Base-by-base conservation (phyloP, 2,797 vertebrate genomes). In the Sandelia bainsii region DNA sequence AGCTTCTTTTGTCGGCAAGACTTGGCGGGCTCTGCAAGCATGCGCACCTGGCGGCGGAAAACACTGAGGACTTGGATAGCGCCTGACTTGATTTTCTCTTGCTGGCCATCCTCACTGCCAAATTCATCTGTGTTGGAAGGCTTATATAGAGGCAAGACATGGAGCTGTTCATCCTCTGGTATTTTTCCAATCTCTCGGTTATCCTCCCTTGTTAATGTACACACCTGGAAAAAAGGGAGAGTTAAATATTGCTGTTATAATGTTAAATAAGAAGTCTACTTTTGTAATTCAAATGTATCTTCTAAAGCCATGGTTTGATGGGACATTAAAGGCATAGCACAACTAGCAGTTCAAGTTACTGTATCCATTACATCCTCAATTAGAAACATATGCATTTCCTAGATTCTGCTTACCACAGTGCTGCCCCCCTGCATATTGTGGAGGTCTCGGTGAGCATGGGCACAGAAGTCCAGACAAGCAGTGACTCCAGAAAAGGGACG, bases 381-480 rank as follows among this genome's bases (percentile, higher is more conserved):
- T 60, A n/a, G 10, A 34, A 34, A 27, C 0, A 65, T 29, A 8
- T 34, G 53, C 3, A 1, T 54, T 77, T 68, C 3, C 4, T 9
- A 64, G 22, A 3, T 75, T 58, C 5, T 52, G 32, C 96, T 94
- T 92, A 99, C 98, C 95, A 99, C 88, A 46, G 98, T 99, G 68
- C 98, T 99, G 69, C 98, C 98, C 0, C 98, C 97, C 70, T 94
- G 95, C 98, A 99, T 99, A 84, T 99, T 99, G 92, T 99, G 98
- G 75, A 98, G 93, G 87, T 99, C 98, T 91, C 98, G 96, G 78
- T 99, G 98, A 80, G 98, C 95, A 7, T 99, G 98, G 72, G 98
- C 98, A 44, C 97, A 99, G 80, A 99, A 99, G 89, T 99, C 98
- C 79, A 99, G 80, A 84, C 98, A 99, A 27, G 98, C 98, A 1